Evolutionary conservation across 2,113 vertebrate genomes (phyloP).

Genomic region (Steatornis caripensis): DNA sequence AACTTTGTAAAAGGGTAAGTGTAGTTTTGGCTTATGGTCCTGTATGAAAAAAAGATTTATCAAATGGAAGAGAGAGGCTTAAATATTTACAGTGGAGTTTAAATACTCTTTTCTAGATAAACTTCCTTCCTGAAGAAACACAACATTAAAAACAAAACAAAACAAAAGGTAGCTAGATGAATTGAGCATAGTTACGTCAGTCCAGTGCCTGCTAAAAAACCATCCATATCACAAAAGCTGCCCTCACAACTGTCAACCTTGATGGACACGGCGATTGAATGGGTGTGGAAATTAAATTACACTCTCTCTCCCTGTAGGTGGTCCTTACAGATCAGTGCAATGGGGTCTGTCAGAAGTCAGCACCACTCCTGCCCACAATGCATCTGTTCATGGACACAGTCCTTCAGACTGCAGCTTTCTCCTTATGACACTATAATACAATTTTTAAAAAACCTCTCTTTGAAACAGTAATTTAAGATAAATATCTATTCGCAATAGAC

Average conservation of each 20-base stretch:
- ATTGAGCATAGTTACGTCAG: background rate
- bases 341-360: background rate
- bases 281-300: background rate
- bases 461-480: conserved; percentile 27
- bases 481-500: background rate
- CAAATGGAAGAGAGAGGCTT: background rate
- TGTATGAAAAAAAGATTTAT: background rate
- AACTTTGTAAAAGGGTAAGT: background rate
- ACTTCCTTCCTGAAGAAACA: background rate
- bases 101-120: background rate
- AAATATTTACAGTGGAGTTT: background rate
- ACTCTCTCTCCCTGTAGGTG: background rate
- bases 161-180: background rate
- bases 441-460: background rate
- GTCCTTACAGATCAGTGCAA: background rate
- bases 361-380: background rate
- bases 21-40: background rate
- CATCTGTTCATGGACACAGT: background rate
- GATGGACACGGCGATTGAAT: background rate
- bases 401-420: background rate
- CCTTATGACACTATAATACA: background rate
- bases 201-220: background rate
- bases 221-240: background rate
- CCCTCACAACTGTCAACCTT: background rate
- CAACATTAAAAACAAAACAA: background rate